Evolutionary conservation across 2,888 invertebrate species (phyloP).

Genomic region (Lithophane socia): DNA sequence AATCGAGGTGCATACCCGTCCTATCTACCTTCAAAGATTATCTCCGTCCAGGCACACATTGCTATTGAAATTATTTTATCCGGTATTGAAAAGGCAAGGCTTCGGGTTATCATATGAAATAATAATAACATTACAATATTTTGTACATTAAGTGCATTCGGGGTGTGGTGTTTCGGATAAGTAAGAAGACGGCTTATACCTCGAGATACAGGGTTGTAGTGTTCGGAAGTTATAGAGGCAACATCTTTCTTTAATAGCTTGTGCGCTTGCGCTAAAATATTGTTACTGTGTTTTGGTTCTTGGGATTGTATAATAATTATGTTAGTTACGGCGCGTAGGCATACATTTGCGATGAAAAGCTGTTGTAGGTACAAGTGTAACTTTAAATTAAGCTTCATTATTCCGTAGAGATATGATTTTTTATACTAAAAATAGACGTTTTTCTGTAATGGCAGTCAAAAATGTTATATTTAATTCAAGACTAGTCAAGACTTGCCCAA

Average conservation of each 20-base stretch:
- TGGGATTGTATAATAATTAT: conserved; percentile 27
- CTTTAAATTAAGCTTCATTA: neutral
- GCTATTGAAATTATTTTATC: conserved; percentile 85
- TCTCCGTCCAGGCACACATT: conserved; percentile 77
- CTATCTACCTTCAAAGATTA: conserved; percentile 76
- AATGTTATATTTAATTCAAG: neutral
- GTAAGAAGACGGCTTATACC: conserved; percentile 80
- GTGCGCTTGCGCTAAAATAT: conserved; percentile 25
- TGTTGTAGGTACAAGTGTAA: neutral
- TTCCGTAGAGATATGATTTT: neutral
- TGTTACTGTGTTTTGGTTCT: conserved; percentile 29
- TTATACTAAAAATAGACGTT: neutral
- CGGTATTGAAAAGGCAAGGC: conserved; percentile 77
- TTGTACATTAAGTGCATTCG: conserved; percentile 87
- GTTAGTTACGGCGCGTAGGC: neutral
- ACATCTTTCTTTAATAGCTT: conserved; percentile 38
- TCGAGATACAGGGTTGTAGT: conserved; percentile 75
- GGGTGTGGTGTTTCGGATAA: conserved; percentile 84
- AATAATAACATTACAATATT: conserved; percentile 90
- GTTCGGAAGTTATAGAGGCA: conserved; percentile 67
- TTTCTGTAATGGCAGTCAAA: neutral
- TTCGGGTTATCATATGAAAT: conserved; percentile 84
- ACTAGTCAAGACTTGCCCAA: neutral
- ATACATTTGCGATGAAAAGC: neutral
- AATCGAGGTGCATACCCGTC: conserved; percentile 66